Evolutionary conservation across 2,113 vertebrate species (phyloP).

Genomic region (Paratilapia polleni): DNA sequence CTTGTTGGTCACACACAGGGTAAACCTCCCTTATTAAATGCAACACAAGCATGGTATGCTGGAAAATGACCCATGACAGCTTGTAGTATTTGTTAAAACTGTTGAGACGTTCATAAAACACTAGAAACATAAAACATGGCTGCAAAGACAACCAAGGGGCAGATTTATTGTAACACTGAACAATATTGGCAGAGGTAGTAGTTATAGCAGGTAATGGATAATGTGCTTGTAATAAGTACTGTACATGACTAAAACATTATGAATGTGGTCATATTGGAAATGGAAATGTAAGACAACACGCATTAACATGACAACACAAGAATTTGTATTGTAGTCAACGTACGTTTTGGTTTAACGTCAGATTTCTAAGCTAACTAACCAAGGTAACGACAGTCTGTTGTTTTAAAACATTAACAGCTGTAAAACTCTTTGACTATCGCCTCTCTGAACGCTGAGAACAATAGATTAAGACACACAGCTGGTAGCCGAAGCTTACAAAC

Average conservation of each 20-base stretch:
- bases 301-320: not conserved
- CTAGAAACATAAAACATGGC: too few relatives aligned
- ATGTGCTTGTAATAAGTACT: not conserved
- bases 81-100: not conserved
- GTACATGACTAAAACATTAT: not conserved
- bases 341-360: not conserved
- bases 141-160: too few relatives aligned
- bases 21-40: not conserved
- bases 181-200: not conserved
- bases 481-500: not conserved
- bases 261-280: not conserved
- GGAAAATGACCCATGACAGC: not conserved
- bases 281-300: not conserved
- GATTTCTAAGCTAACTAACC: constrained; percentile 13
- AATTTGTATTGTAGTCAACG: not conserved
- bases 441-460: fast-evolving
- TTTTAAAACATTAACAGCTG: not conserved
- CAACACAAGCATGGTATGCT: not conserved
- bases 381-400: not conserved
- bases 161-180: too few relatives aligned
- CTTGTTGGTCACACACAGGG: not conserved
- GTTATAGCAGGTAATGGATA: not conserved
- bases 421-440: not conserved
- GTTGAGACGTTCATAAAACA: not conserved
- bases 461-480: not conserved